Evolutionary conservation across 1,140 invertebrate species (phyloP).

Genomic region (Spodoptera frugiperda): DNA sequence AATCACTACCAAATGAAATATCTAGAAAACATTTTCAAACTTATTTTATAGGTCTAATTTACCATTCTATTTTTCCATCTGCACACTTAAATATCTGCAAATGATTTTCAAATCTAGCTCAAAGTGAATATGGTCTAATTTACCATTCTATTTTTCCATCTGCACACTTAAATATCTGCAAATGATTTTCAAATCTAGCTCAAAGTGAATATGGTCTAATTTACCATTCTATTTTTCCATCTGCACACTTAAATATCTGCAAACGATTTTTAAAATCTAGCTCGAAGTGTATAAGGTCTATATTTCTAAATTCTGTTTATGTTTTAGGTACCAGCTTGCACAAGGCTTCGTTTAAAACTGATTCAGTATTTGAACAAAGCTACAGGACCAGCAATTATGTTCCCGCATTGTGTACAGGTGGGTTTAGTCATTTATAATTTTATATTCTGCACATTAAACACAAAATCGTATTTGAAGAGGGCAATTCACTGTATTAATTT

Average conservation of each 20-base stretch:
- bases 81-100: background rate
- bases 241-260: background rate
- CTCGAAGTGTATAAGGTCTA: background rate
- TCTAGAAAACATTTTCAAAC: background rate
- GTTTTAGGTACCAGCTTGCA: conserved; percentile 90
- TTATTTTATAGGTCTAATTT: background rate
- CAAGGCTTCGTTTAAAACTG: conserved; percentile 93
- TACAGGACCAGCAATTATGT: conserved; percentile 91
- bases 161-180: too few species aligned
- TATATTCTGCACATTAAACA: too few species aligned
- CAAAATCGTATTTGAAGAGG: too few species aligned
- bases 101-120: background rate
- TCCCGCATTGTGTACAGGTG: conserved; percentile 93
- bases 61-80: conserved; percentile 59
- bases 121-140: background rate
- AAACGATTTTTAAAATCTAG: background rate
- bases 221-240: conserved; percentile 58
- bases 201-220: background rate
- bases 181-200: background rate
- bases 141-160: too few species aligned
- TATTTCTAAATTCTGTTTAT: background rate
- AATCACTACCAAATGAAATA: background rate
- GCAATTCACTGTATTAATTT: too few species aligned
- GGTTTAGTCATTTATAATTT: background rate
- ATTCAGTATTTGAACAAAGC: conserved; percentile 94